Percentiles rank a stretch among this genome's conserved stretches.
Evolutionary conservation across 1,140 invertebrate species (phyloP).

Genomic region (Semibalanus balanoides): DNA sequence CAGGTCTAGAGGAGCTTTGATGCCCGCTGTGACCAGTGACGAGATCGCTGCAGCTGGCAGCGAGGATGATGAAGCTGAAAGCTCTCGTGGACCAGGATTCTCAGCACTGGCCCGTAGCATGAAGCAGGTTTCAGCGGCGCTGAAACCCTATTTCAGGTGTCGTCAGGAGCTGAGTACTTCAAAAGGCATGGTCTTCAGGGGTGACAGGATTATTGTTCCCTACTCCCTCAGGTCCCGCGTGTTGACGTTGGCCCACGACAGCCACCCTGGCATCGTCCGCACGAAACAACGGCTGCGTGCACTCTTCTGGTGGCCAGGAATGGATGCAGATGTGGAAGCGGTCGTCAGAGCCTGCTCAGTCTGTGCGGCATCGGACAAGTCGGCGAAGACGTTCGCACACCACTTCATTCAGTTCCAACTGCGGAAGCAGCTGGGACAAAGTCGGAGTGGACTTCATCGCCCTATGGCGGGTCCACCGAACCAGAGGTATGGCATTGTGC

Average conservation of each 20-base stretch:
- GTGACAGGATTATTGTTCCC: conserved; percentile 6
- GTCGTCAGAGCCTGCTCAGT: conserved; percentile 8
- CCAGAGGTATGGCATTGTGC: conserved; percentile 9
- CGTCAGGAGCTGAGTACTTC: too few species aligned
- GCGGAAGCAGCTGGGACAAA: conserved; percentile 8
- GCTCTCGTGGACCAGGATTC: too few species aligned
- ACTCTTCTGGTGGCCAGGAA: conserved; percentile 17
- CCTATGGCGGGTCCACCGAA: conserved; percentile 10
- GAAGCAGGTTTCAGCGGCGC: too few species aligned
- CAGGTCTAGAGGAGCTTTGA: too few species aligned
- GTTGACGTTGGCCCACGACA: conserved; percentile 9
- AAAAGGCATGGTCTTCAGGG: background rate
- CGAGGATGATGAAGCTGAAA: too few species aligned
- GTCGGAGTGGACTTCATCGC: conserved; percentile 11
- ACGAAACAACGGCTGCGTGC: conserved; percentile 16
- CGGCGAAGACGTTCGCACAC: conserved; percentile 7
- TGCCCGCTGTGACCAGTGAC: too few species aligned
- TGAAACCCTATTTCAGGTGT: too few species aligned
- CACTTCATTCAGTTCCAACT: conserved; percentile 4
- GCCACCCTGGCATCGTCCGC: conserved; percentile 17
- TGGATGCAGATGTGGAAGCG: conserved; percentile 16
- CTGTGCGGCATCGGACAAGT: conserved; percentile 10
- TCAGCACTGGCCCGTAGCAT: too few species aligned
- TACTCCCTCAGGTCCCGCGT: background rate
- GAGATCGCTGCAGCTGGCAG: too few species aligned